These are phyloP conservation scores for Zaprionus vittiger DNA, from an alignment of 1,140 invertebrate species.

Conservation along the genomic window DNA sequence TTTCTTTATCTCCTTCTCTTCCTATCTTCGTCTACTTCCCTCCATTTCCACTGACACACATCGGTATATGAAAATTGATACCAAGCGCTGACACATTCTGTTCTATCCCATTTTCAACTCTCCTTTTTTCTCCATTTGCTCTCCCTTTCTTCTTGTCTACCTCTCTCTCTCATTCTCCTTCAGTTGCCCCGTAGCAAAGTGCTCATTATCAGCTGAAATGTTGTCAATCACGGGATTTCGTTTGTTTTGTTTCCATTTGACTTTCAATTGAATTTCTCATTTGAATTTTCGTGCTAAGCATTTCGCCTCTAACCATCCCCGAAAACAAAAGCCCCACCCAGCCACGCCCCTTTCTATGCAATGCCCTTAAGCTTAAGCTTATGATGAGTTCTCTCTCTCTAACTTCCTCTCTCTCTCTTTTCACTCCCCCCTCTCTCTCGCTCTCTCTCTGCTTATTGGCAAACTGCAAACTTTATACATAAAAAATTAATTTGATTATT, in stretches of 20 bases:
- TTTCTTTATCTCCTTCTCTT: background rate
- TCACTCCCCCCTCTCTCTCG: background rate
- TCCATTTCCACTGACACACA: background rate
- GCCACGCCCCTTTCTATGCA: background rate
- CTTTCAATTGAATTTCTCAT: constrained; percentile 79
- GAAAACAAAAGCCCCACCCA: background rate
- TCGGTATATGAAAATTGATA: constrained; percentile 7
- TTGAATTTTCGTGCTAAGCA: constrained; percentile 66
- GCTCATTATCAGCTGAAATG: constrained; percentile 78
- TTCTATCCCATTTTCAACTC: background rate
- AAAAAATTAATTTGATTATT: constrained; percentile 82
- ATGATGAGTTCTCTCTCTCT: constrained; percentile 57
- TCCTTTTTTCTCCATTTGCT: background rate
- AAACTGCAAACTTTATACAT: constrained; percentile 75
- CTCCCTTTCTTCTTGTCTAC: background rate
- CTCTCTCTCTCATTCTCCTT: constrained; percentile 2
- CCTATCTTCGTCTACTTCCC: background rate
- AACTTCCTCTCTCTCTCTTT: background rate
- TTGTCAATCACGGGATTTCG: constrained; percentile 77
- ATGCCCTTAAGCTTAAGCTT: constrained; percentile 57
- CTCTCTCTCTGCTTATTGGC: constrained; percentile 54
- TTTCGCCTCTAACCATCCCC: constrained; percentile 23
- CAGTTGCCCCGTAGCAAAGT: constrained; percentile 44
- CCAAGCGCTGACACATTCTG: constrained; percentile 10
- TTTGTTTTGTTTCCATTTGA: constrained; percentile 79